Base-by-base conservation (phyloP, 1,140 invertebrate genomes). In the Trachelipus rathkii region DNA sequence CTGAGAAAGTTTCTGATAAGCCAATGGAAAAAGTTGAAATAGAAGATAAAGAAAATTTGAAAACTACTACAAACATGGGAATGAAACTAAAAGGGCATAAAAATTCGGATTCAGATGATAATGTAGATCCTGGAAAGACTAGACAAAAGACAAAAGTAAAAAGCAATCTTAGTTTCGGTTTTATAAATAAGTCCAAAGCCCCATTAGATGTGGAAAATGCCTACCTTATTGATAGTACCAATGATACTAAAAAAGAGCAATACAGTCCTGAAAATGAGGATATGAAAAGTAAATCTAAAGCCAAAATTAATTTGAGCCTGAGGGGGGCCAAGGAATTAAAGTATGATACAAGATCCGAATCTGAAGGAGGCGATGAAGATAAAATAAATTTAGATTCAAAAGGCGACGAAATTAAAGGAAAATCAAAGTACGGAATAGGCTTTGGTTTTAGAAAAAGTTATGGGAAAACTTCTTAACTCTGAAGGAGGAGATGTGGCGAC, bases 71-170 rank as follows among this genome's bases (percentile, higher is more conserved):
- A 6, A 72, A 73, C 44, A 75, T 78, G 46, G 74, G 77, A 13
- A 75, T 78, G 19, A 78, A 78, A 45, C 73, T 71, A 0, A 76
- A 74, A 76, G 68, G 66, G 19, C 70, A 66, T 66, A 73, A 46
- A 43, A 78, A 66, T 43, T 78, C 77, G 21, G 77, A 78, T 53
- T 78, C 77, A 6, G 77, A 78, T n/a, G 77, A 78, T 53, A 78
- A 76, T 24, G 72, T 60, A 33, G 77, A 78, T 43, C 72, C 74
- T 23, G 73, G 74, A 67, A 66, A 69, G 69, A 74, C 75, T 24
- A 21, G 75, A 71, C 10, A 71, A 23, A 78, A 78, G 15, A 66
- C 72, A 19, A 78, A 78, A 44, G 21, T 78, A 11, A 78, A 78
- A 33, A 74, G 74, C 19, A 78, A 72, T 60, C 72, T 73, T 9